A percentile compares a stretch with the other conserved stretches of the same genome.
Evolutionary conservation across 2,113 vertebrate species (phyloP).

Genomic region (Dissostichus mawsoni): DNA sequence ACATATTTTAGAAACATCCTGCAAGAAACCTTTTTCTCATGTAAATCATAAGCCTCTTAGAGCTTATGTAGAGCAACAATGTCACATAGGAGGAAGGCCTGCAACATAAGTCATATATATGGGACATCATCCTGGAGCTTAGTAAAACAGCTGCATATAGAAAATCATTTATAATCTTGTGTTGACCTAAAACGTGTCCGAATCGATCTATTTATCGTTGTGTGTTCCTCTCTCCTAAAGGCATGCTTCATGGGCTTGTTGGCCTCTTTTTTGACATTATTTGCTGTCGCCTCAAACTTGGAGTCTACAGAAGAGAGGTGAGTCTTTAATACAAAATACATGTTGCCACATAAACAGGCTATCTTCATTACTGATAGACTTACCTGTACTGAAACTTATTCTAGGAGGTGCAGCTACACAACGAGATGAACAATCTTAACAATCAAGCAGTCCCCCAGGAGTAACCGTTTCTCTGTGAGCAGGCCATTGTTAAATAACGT

Average conservation of each 20-base stretch:
- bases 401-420: conserved; percentile 53
- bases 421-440: conserved; percentile 71
- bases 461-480: conserved; percentile 13
- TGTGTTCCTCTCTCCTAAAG: conserved; percentile 76
- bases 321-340: conserved; percentile 51
- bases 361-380: not conserved
- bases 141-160: too few relatives aligned
- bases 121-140: too few relatives aligned
- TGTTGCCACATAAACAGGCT: not conserved
- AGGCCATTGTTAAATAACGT: not conserved
- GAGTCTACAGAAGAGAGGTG: conserved; percentile 86
- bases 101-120: not conserved
- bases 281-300: conserved; percentile 93
- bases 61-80: not conserved
- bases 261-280: conserved; percentile 91
- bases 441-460: conserved; percentile 66
- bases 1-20: too few relatives aligned
- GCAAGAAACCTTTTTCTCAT: too few relatives aligned
- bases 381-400: conserved; percentile 7
- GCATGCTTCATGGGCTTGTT: conserved; percentile 93
- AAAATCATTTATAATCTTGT: not conserved
- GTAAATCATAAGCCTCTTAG: too few relatives aligned
- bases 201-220: not conserved
- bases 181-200: not conserved
- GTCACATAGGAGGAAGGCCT: not conserved